Evolutionary conservation across 2,888 invertebrate genomes (phyloP).

Genomic region (Glaucopsyche alexis): DNA sequence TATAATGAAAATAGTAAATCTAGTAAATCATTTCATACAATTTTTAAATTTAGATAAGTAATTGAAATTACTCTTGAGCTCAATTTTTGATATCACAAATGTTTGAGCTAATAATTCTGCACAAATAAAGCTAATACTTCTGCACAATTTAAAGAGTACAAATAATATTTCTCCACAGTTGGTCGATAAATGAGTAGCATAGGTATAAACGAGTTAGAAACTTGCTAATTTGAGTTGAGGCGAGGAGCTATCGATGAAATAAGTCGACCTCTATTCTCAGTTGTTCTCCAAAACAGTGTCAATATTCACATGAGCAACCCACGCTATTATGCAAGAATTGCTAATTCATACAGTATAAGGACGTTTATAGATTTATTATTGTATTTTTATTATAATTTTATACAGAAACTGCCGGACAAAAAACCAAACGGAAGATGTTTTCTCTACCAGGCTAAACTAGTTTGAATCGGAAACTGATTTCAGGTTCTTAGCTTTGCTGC

Average conservation of each 20-base stretch:
- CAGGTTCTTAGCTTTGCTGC: neutral
- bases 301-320: constrained; percentile 18
- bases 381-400: neutral
- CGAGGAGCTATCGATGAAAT: neutral
- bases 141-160: too few species aligned
- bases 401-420: constrained; percentile 1
- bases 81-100: too few species aligned
- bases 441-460: neutral
- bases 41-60: too few species aligned
- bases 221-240: constrained; percentile 1
- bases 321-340: constrained; percentile 16
- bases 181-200: neutral
- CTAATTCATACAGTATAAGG: neutral
- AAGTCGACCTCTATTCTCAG: constrained; percentile 16
- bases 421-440: neutral
- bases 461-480: neutral
- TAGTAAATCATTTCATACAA: too few species aligned
- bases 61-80: too few species aligned
- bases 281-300: constrained; percentile 3
- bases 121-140: too few species aligned
- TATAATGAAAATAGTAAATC: too few species aligned
- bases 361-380: neutral
- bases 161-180: neutral
- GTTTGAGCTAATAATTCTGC: too few species aligned
- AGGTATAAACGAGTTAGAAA: neutral